Conservation (phyloP, 2,797 vertebrate genomes). For the Bradypus variegatus region DNA sequence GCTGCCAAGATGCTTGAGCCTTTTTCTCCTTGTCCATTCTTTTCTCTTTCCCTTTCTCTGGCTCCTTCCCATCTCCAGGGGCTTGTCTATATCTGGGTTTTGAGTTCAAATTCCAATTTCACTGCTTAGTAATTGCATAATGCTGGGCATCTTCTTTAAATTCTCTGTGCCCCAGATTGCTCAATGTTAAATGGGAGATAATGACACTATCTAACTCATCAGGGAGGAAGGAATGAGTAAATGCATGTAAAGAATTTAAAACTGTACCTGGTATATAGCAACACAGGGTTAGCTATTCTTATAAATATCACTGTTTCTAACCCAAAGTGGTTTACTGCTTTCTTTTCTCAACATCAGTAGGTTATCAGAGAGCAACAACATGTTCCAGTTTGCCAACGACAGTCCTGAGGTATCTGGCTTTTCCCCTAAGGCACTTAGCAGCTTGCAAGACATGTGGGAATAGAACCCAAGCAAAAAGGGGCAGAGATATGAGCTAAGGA, state of each 20-base stretch:
- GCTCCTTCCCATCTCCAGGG: not conserved
- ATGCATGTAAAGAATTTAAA: not conserved
- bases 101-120: not conserved
- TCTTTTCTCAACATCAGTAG: not conserved
- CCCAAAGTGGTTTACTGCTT: not conserved
- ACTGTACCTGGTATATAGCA: not conserved
- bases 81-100: no score
- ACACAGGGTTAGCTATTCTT: not conserved
- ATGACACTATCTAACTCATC: not conserved
- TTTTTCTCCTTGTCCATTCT: no score
- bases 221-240: not conserved
- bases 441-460: not conserved
- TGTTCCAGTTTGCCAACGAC: not conserved
- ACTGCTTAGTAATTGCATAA: no score
- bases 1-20: no score
- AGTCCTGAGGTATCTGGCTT: not conserved
- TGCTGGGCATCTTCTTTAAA: no score
- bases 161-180: not conserved
- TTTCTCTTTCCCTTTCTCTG: rapidly evolving
- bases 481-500: no score
- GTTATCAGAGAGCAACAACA: not conserved
- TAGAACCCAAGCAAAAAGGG: not conserved
- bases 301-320: not conserved
- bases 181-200: no score
- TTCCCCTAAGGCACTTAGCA: not conserved